These are phyloP conservation scores for Selene dorsalis DNA, from an alignment of 2,797 vertebrate species.

Conservation along the genomic window DNA sequence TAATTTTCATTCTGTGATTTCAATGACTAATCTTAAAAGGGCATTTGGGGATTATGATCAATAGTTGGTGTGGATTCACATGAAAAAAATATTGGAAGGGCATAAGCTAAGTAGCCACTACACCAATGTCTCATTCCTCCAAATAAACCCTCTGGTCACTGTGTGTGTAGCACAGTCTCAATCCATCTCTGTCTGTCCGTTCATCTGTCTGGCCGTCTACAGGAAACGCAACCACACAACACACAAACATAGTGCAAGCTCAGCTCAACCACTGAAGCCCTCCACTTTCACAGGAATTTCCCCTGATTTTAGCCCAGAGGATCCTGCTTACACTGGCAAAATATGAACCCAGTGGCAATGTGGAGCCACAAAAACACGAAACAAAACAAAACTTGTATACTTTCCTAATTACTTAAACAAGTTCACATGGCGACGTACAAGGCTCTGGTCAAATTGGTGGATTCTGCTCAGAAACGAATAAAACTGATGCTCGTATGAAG, in stretches of 20 bases:
- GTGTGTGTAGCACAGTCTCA: conserved; percentile 27
- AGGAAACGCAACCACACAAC: conserved; percentile 73
- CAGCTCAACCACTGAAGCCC: conserved; percentile 71
- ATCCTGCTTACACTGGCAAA: conserved; percentile 76
- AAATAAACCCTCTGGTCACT: conserved; percentile 12
- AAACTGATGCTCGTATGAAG: neutral
- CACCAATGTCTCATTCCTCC: conserved; percentile 9
- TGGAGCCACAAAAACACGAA: conserved; percentile 59
- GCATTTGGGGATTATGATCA: neutral
- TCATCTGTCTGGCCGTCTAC: conserved; percentile 49
- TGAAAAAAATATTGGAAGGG: neutral
- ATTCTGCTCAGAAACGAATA: conserved; percentile 13
- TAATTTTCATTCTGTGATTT: neutral
- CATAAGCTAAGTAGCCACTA: conserved; percentile 17
- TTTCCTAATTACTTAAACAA: conserved; percentile 69
- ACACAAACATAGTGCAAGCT: conserved; percentile 78
- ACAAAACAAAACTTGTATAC: conserved; percentile 66
- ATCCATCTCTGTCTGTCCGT: conserved; percentile 51
- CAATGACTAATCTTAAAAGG: neutral
- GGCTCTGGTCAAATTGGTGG: conserved; percentile 28
- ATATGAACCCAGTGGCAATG: conserved; percentile 70
- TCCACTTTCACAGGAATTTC: conserved; percentile 78
- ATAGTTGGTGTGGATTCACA: no score
- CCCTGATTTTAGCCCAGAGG: conserved; percentile 61
- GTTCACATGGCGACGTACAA: conserved; percentile 39